phyloP scores from a whole-genome alignment of 2,797 vertebrate genomes.

The Nothura maculosa region DNA sequence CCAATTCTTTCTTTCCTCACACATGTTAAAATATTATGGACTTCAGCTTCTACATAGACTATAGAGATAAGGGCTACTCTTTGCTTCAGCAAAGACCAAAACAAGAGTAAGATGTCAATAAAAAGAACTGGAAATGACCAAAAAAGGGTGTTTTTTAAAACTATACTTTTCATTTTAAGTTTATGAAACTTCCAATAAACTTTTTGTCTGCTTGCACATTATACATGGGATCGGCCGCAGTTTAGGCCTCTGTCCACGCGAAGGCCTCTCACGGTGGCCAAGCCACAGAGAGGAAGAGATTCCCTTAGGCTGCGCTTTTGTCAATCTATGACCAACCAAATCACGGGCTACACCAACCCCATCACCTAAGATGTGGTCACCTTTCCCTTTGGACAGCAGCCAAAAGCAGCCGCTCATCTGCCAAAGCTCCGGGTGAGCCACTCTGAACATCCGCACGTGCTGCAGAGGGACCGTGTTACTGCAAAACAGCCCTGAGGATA shows the following conservation, averaged over 20 bases:
- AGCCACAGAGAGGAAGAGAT: neutral
- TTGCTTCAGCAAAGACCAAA: neutral
- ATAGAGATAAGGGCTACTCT: accelerated
- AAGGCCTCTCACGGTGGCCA: accelerated
- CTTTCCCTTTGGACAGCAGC: neutral
- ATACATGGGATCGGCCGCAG: accelerated
- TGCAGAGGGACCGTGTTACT: neutral
- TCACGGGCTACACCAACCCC: neutral
- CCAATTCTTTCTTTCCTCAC: neutral
- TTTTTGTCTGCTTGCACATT: neutral
- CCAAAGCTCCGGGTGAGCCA: neutral
- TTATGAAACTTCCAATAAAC: neutral
- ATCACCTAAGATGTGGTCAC: neutral
- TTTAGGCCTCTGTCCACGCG: neutral
- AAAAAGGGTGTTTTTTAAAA: neutral
- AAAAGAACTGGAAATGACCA: neutral
- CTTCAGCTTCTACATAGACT: neutral
- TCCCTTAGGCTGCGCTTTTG: accelerated
- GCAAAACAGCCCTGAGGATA: neutral
- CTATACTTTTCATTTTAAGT: neutral
- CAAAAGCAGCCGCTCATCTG: neutral
- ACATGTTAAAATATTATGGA: accelerated
- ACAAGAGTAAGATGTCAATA: neutral
- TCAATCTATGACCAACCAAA: neutral
- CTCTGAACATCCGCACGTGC: accelerated